phyloP scores from a whole-genome alignment of 2,797 vertebrate species.

The Bradypus variegatus region DNA sequence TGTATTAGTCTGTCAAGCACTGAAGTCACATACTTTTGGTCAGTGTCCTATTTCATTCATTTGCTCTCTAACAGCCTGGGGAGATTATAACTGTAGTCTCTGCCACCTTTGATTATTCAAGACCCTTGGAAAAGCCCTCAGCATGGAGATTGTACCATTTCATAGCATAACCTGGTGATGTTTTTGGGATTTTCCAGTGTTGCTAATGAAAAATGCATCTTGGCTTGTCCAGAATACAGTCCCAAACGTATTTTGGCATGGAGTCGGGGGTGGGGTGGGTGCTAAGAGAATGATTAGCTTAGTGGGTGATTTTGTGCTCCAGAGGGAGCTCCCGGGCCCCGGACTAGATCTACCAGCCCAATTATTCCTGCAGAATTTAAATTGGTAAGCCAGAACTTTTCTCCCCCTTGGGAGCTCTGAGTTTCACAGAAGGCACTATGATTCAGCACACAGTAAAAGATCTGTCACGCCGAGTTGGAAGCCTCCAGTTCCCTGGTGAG shows the following conservation, averaged over 20 bases:
- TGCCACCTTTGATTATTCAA: background rate
- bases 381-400: background rate
- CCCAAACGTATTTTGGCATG: background rate
- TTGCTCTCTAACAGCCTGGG: background rate
- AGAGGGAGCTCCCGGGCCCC: background rate
- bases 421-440: background rate
- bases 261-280: too few species aligned
- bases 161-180: background rate
- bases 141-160: background rate
- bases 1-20: background rate
- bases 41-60: background rate
- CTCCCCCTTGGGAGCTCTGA: background rate
- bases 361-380: background rate
- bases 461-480: background rate
- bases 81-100: too few species aligned
- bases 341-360: background rate
- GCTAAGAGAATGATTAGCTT: background rate
- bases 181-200: background rate
- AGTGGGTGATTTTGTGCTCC: accelerated
- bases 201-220: background rate
- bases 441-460: background rate
- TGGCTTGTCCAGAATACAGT: background rate
- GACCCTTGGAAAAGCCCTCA: background rate
- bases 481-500: background rate
- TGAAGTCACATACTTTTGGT: background rate